Evolutionary conservation across 1,140 invertebrate species (phyloP), one percentile per base, ranked within the genome.

Genomic region (Helicoverpa armigera): DNA sequence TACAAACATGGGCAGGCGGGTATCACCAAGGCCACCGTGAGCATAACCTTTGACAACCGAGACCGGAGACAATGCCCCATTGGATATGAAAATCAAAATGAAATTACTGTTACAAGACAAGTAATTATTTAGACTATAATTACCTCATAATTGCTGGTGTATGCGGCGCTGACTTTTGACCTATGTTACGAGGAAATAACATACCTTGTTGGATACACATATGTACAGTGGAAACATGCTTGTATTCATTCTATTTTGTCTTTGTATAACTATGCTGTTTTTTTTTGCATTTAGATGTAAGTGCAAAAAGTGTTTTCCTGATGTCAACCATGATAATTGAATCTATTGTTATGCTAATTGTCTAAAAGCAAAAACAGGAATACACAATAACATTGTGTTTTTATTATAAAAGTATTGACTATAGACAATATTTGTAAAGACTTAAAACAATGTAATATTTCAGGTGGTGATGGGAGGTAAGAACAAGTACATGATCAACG

Each of bases 1-100:
- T 99, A 99, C 94, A 99, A 99, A 95, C 98, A 97, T 96, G 99
- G 99, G 0, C 99, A 99, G 94, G 98, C 98, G 56, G 99, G 99
- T 9, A 96, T 99, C 65, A 99, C 97, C 10, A 99, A 99, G 94
- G 99, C 99, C 11, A 98, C 98, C 53, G 99, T 99, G 51, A 98
- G 98, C 65, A 98, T 99, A 83, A 98, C 97, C 7, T 99, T 99
- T 95, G 99, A 99, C 89, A 99, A 99, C 92, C 95, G 91, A 0
- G 97, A 99, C 92, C 96, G 97, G 84, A 95, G 95, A 13, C 97
- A 98, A 82, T 97, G 97, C 85, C 99, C 99, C 10, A 95, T 98
- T 83, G 99, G 99, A 9, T 99, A 99, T 95, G 98, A 99, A 91
- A 97, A 98, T 82, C 97, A 97, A 88, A 96, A 98, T 86, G 98